Evolutionary conservation across 2,888 invertebrate species (phyloP).

Genomic region (Chrysolina oricalcia): DNA sequence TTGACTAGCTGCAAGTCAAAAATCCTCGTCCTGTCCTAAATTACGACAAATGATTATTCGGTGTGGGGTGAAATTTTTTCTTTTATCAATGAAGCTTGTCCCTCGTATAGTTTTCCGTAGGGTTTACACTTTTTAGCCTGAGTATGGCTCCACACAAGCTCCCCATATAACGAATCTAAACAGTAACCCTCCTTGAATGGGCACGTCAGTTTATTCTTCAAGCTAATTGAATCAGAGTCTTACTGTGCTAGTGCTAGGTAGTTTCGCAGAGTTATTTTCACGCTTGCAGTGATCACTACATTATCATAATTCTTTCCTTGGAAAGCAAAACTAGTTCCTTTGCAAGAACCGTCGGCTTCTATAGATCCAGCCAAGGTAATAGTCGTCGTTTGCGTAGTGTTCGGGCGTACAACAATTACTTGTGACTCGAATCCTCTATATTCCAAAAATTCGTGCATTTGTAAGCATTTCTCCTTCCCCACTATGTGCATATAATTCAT

Average conservation of each 20-base stretch:
- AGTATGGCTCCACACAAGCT: neutral
- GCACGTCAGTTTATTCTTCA: conserved; percentile 40
- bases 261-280: neutral
- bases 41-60: neutral
- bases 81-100: neutral
- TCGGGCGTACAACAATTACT: neutral
- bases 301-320: neutral
- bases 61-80: neutral
- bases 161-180: neutral
- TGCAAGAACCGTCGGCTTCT: neutral
- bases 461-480: neutral
- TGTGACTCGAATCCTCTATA: neutral
- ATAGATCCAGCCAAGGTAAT: conserved; percentile 1
- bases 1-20: neutral
- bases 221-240: neutral
- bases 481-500: neutral
- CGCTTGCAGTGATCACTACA: conserved; percentile 13
- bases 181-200: neutral
- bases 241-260: neutral
- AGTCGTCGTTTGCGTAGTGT: neutral
- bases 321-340: neutral
- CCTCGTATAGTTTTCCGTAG: neutral
- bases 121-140: neutral
- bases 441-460: neutral
- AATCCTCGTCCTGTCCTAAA: neutral